Conservation (phyloP, 2,888 invertebrate species). For the Notodonta ziczac region DNA sequence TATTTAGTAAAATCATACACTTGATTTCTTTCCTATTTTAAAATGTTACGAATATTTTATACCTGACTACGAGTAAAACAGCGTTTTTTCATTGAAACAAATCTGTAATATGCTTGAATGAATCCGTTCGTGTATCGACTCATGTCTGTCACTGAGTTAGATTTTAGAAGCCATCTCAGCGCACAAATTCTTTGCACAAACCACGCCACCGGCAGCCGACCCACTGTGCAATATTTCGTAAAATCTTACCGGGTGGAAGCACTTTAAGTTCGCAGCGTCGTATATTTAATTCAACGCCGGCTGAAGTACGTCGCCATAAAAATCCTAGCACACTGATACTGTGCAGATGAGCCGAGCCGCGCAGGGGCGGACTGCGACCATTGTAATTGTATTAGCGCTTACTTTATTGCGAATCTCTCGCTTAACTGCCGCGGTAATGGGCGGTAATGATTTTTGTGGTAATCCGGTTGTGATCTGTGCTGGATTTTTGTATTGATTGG, state of each 20-base stretch:
- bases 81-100: too few species aligned
- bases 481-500: neutral
- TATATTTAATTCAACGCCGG: constrained; percentile 81
- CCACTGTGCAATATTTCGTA: constrained; percentile 68
- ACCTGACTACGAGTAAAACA: too few species aligned
- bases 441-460: constrained; percentile 14
- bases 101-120: too few species aligned
- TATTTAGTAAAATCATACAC: too few species aligned
- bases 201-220: constrained; percentile 1
- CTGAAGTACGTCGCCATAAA: constrained; percentile 82
- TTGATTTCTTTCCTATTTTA: too few species aligned
- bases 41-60: too few species aligned
- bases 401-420: constrained; percentile 81
- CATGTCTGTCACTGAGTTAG: too few species aligned
- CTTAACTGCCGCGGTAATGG: constrained; percentile 74
- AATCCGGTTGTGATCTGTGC: constrained; percentile 4
- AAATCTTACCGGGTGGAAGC: constrained; percentile 79
- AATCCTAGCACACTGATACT: constrained; percentile 77
- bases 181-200: constrained; percentile 3
- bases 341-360: constrained; percentile 77
- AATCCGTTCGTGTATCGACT: too few species aligned
- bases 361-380: constrained; percentile 75
- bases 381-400: constrained; percentile 77
- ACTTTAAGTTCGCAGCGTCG: constrained; percentile 77
- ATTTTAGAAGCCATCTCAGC: neutral